Percentiles rank a stretch among this genome's conserved stretches.
Conservation (phyloP, 2,113 vertebrate species). For the Cephalopterus ornatus region DNA sequence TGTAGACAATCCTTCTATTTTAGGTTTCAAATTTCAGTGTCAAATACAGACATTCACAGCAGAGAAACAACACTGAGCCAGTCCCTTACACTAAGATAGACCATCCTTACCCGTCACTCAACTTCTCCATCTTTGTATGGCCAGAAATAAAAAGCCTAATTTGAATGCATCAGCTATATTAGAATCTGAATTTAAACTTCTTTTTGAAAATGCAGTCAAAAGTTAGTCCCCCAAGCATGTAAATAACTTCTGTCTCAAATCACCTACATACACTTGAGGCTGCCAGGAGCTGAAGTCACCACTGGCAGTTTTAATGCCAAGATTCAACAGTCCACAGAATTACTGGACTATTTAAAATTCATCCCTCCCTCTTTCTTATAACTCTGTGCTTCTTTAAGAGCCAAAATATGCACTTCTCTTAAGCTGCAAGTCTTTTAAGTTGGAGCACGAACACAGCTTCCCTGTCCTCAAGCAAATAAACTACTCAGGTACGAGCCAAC, state of each 20-base stretch:
- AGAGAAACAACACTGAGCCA: not conserved
- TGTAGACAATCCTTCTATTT: not conserved
- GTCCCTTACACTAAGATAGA: not conserved
- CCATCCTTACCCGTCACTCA: not conserved
- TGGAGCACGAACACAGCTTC: not conserved
- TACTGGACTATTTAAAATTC: not conserved
- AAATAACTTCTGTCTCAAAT: not conserved
- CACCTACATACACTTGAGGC: not conserved
- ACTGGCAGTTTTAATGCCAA: not conserved
- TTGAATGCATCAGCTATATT: not conserved
- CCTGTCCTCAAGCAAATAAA: not conserved
- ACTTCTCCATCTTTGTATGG: not conserved
- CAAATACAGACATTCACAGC: not conserved
- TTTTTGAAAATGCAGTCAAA: not conserved
- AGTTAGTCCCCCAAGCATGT: not conserved
- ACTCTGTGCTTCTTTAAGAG: not conserved
- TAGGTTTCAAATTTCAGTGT: not conserved
- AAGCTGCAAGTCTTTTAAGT: not conserved
- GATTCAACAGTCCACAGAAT: not conserved
- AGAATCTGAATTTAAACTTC: not conserved
- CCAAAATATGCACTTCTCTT: not conserved
- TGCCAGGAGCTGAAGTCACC: not conserved
- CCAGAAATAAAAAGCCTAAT: not conserved
- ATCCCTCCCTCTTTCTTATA: not conserved
- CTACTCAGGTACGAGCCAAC: not conserved